Evolutionary conservation across 2,797 vertebrate species (phyloP).

Genomic region (Betta splendens): DNA sequence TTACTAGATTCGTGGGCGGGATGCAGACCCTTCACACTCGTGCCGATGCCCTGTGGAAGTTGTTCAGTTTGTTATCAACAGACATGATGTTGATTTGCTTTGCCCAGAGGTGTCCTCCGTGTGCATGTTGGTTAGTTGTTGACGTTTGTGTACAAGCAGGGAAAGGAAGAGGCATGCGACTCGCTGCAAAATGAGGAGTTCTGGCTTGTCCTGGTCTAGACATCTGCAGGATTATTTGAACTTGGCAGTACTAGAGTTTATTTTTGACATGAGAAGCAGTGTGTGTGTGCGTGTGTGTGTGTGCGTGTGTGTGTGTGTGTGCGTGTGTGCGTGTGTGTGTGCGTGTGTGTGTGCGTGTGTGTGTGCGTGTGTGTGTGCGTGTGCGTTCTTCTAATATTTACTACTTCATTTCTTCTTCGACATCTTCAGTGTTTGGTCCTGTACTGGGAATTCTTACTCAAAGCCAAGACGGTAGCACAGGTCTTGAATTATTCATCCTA

Average conservation of each 20-base stretch:
- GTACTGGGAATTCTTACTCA: conserved; percentile 24
- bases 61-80: conserved; percentile 50
- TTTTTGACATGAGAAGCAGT: not conserved
- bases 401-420: conserved; percentile 26
- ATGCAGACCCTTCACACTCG: conserved; percentile 69
- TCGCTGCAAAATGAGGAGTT: not conserved
- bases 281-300: not conserved
- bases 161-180: not conserved
- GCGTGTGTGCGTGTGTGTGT: not conserved
- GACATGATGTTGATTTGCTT: conserved; percentile 44
- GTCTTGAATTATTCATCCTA: conserved; percentile 76
- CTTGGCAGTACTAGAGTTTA: not conserved
- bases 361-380: not conserved
- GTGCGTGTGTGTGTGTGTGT: not conserved
- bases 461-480: conserved; percentile 49
- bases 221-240: not conserved
- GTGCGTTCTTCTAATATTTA: not conserved
- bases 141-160: not conserved
- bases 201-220: not conserved
- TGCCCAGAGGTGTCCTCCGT: conserved; percentile 15
- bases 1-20: conserved; percentile 59
- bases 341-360: not conserved
- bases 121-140: conserved; percentile 14
- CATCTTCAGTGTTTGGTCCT: conserved; percentile 22
- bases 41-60: conserved; percentile 56